Evolutionary conservation across 2,113 vertebrate genomes (phyloP).

Genomic region (Pangasianodon gigas): DNA sequence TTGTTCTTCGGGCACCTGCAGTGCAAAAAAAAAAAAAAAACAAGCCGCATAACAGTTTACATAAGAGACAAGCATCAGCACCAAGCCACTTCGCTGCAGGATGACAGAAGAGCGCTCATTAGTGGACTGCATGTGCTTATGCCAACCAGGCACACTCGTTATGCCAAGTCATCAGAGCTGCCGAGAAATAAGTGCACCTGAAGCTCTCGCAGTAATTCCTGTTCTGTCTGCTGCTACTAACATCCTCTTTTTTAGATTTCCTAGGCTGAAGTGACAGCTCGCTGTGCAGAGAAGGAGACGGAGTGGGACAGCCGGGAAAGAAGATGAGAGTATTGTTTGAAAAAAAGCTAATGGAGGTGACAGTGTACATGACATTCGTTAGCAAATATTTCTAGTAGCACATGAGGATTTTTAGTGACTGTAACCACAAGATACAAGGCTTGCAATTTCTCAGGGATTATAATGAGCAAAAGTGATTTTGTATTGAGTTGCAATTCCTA

Average conservation of each 20-base stretch:
- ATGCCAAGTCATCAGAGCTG: slow-evolving; percentile 54
- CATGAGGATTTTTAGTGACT: background rate
- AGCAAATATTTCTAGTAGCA: background rate
- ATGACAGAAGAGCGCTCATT: slow-evolving; percentile 43
- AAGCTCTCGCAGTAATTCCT: slow-evolving; percentile 13
- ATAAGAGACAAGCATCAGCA: slow-evolving; percentile 33
- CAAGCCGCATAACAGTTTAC: slow-evolving; percentile 24
- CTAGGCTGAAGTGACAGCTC: slow-evolving; percentile 26
- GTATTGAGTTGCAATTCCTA: background rate
- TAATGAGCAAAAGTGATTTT: background rate
- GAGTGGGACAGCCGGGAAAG: slow-evolving; percentile 21
- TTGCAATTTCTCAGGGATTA: background rate
- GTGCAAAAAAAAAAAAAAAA: background rate
- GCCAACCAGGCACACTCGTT: slow-evolving; percentile 24
- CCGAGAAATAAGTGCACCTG: slow-evolving; percentile 42
- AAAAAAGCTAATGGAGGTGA: background rate
- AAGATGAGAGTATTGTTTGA: background rate
- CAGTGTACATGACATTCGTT: background rate
- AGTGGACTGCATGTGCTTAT: slow-evolving; percentile 34
- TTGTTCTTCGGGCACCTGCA: background rate
- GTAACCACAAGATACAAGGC: background rate
- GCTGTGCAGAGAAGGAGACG: background rate
- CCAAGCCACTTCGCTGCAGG: slow-evolving; percentile 28
- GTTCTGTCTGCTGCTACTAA: slow-evolving; percentile 33
- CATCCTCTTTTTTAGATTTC: slow-evolving; percentile 22